phyloP scores from a whole-genome alignment of 23 tunicate species.

The Clavelina lepadiformis region DNA sequence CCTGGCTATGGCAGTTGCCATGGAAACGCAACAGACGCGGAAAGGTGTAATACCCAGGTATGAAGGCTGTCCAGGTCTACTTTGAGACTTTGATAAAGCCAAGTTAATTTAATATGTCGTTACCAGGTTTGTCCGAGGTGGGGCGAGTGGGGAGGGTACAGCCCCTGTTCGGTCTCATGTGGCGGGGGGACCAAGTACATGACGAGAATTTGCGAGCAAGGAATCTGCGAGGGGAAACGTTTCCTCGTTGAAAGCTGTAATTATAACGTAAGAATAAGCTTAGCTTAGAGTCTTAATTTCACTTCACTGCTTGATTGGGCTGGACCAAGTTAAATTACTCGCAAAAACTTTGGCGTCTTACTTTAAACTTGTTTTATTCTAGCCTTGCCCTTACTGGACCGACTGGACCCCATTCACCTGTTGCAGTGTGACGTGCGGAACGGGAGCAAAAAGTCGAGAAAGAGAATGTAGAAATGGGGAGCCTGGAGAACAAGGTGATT shows the following conservation, averaged over 20 bases:
- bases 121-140: slow-evolving; percentile 57
- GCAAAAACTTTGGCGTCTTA: too few species aligned
- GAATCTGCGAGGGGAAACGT: slow-evolving; percentile 20
- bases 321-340: too few species aligned
- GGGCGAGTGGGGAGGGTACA: slow-evolving; percentile 34
- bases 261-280: slow-evolving; percentile 2
- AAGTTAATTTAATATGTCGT: too few species aligned
- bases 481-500: slow-evolving; percentile 10
- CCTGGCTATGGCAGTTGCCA: slow-evolving; percentile 8
- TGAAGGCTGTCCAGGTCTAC: neutral
- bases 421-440: slow-evolving; percentile 58
- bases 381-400: slow-evolving; percentile 56
- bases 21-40: slow-evolving; percentile 14
- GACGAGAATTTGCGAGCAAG: slow-evolving; percentile 25
- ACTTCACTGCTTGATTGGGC: too few species aligned
- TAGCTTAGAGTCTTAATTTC: too few species aligned
- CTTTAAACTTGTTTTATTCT: slow-evolving; percentile 5
- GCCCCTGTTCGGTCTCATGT: slow-evolving; percentile 25
- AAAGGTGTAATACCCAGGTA: slow-evolving; percentile 33
- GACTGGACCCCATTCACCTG: slow-evolving; percentile 45
- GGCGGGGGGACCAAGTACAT: slow-evolving; percentile 25
- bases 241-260: neutral
- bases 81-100: too few species aligned
- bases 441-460: slow-evolving; percentile 21
- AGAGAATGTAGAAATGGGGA: slow-evolving; percentile 28